Evolutionary conservation across 1,140 invertebrate genomes (phyloP), one percentile per base, ranked within the genome.

Genomic region (Goniozus legneri): DNA sequence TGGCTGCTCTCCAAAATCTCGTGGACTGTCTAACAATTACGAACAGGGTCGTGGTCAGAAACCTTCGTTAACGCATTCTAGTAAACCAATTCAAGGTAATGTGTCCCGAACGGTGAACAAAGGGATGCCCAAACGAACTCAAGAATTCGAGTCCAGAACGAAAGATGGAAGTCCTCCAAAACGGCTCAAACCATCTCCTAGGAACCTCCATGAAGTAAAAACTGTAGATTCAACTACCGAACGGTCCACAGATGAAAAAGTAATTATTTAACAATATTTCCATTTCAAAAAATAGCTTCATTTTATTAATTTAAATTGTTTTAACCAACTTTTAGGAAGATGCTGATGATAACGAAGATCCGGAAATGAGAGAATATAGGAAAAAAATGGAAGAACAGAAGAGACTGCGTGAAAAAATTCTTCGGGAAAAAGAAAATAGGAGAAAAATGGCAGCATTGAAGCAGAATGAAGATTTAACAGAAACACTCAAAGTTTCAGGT

Each of bases 341-440:
- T 37, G 77, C 81, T n/a, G n/a, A n/a, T n/a, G n/a, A n/a, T n/a
- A n/a, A n/a, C 33, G 79, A 81, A 42, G 83, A 84, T 63, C 81
- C 82, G 46, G 81, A 83, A 62, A 82, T 81, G 56, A 71, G 74
- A 36, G 79, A 79, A 18, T 84, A 84, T 55, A 70, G 80, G n/a
- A 70, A 78, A 45, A 80, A 83, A 60, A 83, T 85, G 54, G 82
- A 84, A 58, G 81, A 84, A 58, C 83, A 85, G 52, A 83, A 83
- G 58, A 73, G 76, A 6, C 47, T 82, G 35, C 71, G 83, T 8
- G 82, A 84, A 54, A 77, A 79, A 56, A 68, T 84, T 2, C 54
- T 84, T 32, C 71, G 77, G 3, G 77, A 80, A 59, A 85, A 85
- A 58, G 83, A 85, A 64, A 77, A 81, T 56, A 74, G 81, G 45